Percentiles rank a stretch among this genome's conserved stretches.
phyloP scores from a whole-genome alignment of 2,113 vertebrate species.

The Psittacara wagleri region DNA sequence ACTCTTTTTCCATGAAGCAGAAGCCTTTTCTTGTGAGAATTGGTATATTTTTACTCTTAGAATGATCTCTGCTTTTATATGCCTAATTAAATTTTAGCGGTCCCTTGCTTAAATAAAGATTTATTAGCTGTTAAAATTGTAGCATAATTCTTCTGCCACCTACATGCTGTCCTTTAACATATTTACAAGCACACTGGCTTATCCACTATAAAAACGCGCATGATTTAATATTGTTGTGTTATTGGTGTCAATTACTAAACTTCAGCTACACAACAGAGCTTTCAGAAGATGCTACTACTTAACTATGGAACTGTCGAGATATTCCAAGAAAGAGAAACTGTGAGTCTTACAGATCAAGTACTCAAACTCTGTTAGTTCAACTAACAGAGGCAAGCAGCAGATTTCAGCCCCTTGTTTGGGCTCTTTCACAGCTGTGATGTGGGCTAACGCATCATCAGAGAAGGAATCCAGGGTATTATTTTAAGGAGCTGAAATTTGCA shows the following conservation, averaged over 20 bases:
- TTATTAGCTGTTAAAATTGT: slow-evolving; percentile 81
- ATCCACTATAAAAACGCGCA: slow-evolving; percentile 58
- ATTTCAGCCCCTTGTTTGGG: neutral
- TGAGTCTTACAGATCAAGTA: slow-evolving; percentile 11
- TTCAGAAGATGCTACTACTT: slow-evolving; percentile 59
- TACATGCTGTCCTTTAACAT: slow-evolving; percentile 72
- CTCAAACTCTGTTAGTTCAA: neutral
- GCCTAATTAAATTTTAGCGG: slow-evolving; percentile 82
- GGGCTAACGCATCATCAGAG: neutral
- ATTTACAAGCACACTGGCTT: slow-evolving; percentile 78
- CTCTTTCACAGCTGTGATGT: neutral
- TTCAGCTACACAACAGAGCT: slow-evolving; percentile 58
- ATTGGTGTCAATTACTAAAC: slow-evolving; percentile 74
- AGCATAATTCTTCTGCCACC: slow-evolving; percentile 80
- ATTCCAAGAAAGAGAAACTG: slow-evolving; percentile 31
- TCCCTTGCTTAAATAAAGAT: slow-evolving; percentile 83
- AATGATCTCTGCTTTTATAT: slow-evolving; percentile 81
- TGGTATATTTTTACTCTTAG: slow-evolving; percentile 74
- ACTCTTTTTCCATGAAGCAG: slow-evolving; percentile 58
- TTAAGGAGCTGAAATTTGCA: neutral
- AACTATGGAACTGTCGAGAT: slow-evolving; percentile 47
- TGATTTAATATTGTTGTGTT: slow-evolving; percentile 71
- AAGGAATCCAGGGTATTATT: neutral
- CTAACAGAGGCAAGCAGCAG: neutral
- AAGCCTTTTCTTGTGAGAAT: slow-evolving; percentile 73